Conservation (phyloP, 1,140 invertebrate genomes). For the Drosophila kurseongensis region DNA sequence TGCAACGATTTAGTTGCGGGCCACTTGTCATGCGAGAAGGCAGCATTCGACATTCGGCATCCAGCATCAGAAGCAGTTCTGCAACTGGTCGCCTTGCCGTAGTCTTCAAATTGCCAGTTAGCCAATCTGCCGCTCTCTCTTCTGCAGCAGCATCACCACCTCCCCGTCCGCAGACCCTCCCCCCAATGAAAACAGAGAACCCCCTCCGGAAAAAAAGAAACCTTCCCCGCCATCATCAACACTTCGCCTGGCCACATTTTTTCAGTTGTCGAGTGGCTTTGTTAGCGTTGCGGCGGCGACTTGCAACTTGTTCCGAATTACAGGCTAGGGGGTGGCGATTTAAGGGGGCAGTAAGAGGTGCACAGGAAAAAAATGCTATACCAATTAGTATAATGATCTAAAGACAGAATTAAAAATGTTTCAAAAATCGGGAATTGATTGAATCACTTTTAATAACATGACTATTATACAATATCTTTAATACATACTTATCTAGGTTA, state of each 20-base stretch:
- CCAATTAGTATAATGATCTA: not conserved
- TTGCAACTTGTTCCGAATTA: slow-evolving; percentile 63
- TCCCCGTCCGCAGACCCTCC: not conserved
- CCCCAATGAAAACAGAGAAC: slow-evolving; percentile 15
- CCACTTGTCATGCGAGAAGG: slow-evolving; percentile 69
- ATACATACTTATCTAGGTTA: no score
- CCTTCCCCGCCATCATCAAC: slow-evolving; percentile 29
- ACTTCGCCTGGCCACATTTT: slow-evolving; percentile 63
- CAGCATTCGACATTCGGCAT: slow-evolving; percentile 32
- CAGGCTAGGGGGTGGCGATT: slow-evolving; percentile 26
- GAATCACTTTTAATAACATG: no score
- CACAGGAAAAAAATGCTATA: not conserved
- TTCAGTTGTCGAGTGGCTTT: slow-evolving; percentile 76
- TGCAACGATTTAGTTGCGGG: slow-evolving; percentile 57
- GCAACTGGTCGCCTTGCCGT: slow-evolving; percentile 41
- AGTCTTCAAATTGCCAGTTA: slow-evolving; percentile 69
- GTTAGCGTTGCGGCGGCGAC: slow-evolving; percentile 63
- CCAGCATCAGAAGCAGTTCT: slow-evolving; percentile 49
- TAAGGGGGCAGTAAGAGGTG: not conserved
- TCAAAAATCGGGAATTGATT: not conserved
- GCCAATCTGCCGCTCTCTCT: slow-evolving; percentile 35
- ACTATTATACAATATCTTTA: no score
- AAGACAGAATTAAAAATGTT: not conserved
- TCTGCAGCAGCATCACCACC: slow-evolving; percentile 3
- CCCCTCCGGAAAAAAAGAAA: slow-evolving; percentile 25